These are phyloP conservation scores for Hirundichthys speculiger DNA, from an alignment of 2,113 vertebrate genomes.

Conservation along the genomic window DNA sequence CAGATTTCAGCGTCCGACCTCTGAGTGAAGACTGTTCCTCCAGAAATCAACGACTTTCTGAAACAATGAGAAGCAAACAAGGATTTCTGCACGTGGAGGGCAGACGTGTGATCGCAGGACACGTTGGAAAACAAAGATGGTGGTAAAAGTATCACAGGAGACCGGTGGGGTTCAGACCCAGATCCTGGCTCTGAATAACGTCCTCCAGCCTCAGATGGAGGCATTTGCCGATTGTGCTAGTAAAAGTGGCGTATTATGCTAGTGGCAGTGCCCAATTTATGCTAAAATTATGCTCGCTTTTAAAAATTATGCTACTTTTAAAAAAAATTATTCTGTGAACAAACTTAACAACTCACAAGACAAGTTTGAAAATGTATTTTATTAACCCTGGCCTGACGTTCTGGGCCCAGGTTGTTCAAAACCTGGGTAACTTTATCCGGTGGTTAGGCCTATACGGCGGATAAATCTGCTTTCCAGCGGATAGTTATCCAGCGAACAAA, in stretches of 20 bases:
- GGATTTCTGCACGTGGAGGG: slow-evolving; percentile 12
- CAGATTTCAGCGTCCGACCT: not conserved
- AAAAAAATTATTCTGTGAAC: slow-evolving; percentile 41
- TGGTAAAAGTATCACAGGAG: slow-evolving; percentile 58
- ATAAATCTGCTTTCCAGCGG: too few relatives aligned
- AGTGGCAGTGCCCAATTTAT: too few relatives aligned
- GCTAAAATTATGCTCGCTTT: too few relatives aligned
- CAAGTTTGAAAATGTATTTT: too few relatives aligned
- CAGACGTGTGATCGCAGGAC: slow-evolving; percentile 39
- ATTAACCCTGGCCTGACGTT: too few relatives aligned
- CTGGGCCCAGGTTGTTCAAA: too few relatives aligned
- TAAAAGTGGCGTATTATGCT: too few relatives aligned
- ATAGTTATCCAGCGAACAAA: too few relatives aligned
- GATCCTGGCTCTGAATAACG: slow-evolving; percentile 70
- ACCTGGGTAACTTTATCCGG: too few relatives aligned
- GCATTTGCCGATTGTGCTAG: not conserved
- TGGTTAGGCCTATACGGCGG: too few relatives aligned
- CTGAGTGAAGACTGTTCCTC: not conserved
- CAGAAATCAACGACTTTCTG: not conserved
- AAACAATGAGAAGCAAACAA: slow-evolving; percentile 10
- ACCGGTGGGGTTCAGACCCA: slow-evolving; percentile 70
- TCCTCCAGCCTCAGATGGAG: slow-evolving; percentile 40
- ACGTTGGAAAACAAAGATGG: slow-evolving; percentile 40
- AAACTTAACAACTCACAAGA: too few relatives aligned
- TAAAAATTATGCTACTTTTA: too few relatives aligned